phyloP scores from a whole-genome alignment of 2,113 vertebrate species.

The Dermatemys mawii region DNA sequence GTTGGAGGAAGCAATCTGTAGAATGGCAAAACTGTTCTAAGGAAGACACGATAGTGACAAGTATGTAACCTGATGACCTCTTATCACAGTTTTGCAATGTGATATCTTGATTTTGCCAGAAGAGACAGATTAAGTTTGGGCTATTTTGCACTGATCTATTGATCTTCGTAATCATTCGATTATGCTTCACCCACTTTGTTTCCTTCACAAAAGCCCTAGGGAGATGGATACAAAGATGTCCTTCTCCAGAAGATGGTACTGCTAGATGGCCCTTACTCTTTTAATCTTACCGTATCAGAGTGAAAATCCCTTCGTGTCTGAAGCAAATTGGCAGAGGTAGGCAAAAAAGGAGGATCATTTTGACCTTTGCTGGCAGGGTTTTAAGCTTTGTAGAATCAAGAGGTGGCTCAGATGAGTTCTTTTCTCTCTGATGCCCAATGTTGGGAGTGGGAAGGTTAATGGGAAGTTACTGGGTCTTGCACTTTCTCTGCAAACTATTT shows the following conservation, averaged over 20 bases:
- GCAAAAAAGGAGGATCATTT: neutral
- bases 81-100: neutral
- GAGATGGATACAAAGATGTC: neutral
- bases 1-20: neutral
- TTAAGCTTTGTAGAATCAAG: neutral
- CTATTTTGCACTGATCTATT: neutral
- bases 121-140: no score
- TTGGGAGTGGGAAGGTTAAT: neutral
- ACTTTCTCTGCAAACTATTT: neutral
- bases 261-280: neutral
- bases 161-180: neutral
- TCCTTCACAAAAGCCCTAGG: neutral
- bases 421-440: neutral
- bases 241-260: neutral
- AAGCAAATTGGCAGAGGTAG: neutral
- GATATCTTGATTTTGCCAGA: neutral
- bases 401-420: neutral
- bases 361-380: neutral
- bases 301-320: neutral
- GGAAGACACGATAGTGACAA: neutral
- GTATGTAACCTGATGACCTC: neutral
- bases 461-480: neutral
- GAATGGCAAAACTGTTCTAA: neutral
- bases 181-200: neutral
- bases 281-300: neutral